Percentiles rank a stretch among this genome's conserved stretches.
Evolutionary conservation across 1,140 invertebrate genomes (phyloP).

Genomic region (Ectropis grisescens): DNA sequence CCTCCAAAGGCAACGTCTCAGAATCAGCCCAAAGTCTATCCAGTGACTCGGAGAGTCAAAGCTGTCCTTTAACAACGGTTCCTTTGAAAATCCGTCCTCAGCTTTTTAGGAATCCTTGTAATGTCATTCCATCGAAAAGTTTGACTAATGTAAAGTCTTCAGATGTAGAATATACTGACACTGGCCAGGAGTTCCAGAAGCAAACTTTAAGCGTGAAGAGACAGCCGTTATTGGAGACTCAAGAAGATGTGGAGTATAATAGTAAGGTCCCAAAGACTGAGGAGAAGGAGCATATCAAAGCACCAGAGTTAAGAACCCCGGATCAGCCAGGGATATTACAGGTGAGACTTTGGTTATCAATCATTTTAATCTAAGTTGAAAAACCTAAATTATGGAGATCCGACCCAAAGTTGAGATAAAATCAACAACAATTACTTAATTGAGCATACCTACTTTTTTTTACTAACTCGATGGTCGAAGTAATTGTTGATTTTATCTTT

Average conservation of each 20-base stretch:
- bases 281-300: conserved; percentile 25
- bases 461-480: no score
- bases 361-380: no score
- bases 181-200: conserved; percentile 51
- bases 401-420: no score
- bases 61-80: conserved; percentile 55
- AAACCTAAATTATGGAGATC: no score
- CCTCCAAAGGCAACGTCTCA: conserved; percentile 57
- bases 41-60: conserved; percentile 73
- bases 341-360: no score
- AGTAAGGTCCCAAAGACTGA: conserved; percentile 64
- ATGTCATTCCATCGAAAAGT: conserved; percentile 68
- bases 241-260: conserved; percentile 46
- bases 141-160: conserved; percentile 70
- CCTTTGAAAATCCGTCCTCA: conserved; percentile 67
- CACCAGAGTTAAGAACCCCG: conserved; percentile 22
- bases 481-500: no score
- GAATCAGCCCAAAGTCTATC: conserved; percentile 75
- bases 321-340: conserved; percentile 57
- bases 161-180: conserved; percentile 53
- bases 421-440: no score
- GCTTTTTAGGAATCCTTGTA: conserved; percentile 33
- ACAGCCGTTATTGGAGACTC: conserved; percentile 43
- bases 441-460: no score
- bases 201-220: conserved; percentile 32